These are phyloP conservation scores for Laupala kohalensis DNA, from an alignment of 1,140 invertebrate species.

Conservation along the genomic window DNA sequence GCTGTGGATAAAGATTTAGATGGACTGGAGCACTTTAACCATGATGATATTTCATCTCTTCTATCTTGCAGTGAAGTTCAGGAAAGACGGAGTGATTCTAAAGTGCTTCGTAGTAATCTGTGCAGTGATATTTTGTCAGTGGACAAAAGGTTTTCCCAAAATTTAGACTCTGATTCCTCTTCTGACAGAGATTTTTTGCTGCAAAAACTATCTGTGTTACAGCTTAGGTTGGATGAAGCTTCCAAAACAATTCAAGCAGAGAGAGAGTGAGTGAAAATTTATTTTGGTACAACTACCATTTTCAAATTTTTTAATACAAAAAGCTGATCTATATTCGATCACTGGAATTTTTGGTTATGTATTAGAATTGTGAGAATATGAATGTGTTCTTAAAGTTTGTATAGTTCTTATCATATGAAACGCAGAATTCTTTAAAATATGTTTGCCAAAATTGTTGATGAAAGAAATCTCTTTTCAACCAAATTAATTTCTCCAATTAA, in stretches of 20 bases:
- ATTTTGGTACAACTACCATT: too few relatives aligned
- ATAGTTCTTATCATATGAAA: too few relatives aligned
- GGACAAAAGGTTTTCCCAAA: slow-evolving; percentile 6
- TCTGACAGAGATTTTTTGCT: slow-evolving; percentile 44
- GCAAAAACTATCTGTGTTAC: slow-evolving; percentile 53
- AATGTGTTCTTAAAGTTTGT: too few relatives aligned
- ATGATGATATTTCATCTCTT: slow-evolving; percentile 14
- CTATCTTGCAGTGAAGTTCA: slow-evolving; percentile 16
- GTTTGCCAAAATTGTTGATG: too few relatives aligned
- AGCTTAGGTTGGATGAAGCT: slow-evolving; percentile 57
- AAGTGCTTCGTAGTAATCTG: neutral
- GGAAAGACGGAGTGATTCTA: slow-evolving; percentile 2
- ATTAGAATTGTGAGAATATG: too few relatives aligned
- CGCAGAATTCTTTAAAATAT: too few relatives aligned
- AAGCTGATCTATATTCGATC: too few relatives aligned
- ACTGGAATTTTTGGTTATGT: too few relatives aligned
- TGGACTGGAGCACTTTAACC: neutral
- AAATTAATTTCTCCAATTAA: too few relatives aligned
- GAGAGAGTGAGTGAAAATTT: slow-evolving; percentile 57
- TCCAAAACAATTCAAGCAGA: slow-evolving; percentile 57
- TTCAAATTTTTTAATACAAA: too few relatives aligned
- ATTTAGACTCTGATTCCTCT: slow-evolving; percentile 12
- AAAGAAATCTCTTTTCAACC: too few relatives aligned
- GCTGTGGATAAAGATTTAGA: slow-evolving; percentile 11
- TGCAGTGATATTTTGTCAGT: slow-evolving; percentile 2